Conservation (phyloP, 2,797 vertebrate genomes). For the Corythornis leucogaster region DNA sequence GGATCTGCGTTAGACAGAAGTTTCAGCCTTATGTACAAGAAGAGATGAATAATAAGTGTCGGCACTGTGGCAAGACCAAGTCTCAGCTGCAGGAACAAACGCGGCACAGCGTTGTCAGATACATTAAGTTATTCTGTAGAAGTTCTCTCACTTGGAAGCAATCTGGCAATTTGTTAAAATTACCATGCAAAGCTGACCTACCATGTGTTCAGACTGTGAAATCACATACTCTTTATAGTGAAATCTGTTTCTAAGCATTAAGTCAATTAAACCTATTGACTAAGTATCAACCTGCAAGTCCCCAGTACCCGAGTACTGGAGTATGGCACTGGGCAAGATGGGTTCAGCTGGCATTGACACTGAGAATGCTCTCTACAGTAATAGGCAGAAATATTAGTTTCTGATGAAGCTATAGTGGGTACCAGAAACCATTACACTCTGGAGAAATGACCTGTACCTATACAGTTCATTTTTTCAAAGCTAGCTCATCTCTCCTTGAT, state of each 20-base stretch:
- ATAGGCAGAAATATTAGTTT: neutral
- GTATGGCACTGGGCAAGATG: neutral
- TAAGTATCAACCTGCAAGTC: neutral
- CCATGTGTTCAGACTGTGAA: neutral
- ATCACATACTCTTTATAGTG: neutral
- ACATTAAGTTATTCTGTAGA: neutral
- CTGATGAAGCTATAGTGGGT: fast-evolving
- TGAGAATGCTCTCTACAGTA: fast-evolving
- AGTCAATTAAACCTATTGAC: neutral
- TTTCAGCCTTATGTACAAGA: neutral
- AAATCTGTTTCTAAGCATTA: no score
- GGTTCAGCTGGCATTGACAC: neutral
- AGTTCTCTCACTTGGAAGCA: neutral
- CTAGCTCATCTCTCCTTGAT: neutral
- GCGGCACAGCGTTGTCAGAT: neutral
- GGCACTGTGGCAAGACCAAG: neutral
- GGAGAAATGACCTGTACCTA: neutral
- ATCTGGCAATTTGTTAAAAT: neutral
- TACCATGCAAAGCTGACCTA: neutral
- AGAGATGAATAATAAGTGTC: neutral
- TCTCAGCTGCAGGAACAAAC: neutral
- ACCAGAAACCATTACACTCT: neutral
- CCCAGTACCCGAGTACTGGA: fast-evolving
- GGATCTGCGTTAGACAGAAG: slow-evolving; percentile 27
- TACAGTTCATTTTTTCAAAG: neutral